These are phyloP conservation scores for Emydocephalus ijimae DNA, from an alignment of 2,113 vertebrate genomes.

Conservation along the genomic window DNA sequence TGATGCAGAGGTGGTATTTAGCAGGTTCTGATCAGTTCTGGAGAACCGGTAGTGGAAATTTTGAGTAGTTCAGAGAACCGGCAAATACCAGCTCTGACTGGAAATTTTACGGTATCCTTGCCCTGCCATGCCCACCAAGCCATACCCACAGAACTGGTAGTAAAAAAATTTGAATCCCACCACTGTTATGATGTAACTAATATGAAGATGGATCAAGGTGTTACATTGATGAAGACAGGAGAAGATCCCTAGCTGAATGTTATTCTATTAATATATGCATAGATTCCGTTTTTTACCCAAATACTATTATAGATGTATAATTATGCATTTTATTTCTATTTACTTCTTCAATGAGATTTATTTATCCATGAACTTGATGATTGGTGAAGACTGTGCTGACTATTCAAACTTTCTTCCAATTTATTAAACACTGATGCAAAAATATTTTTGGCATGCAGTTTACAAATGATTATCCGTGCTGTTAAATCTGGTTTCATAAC, in stretches of 20 bases:
- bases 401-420: not conserved
- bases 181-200: not conserved
- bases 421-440: not conserved
- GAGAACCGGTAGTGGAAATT: no score
- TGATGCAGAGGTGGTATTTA: not conserved
- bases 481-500: not conserved
- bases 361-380: not conserved
- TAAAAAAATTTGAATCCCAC: no score
- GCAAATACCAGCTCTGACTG: no score
- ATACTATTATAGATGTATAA: not conserved
- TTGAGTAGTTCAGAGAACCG: no score
- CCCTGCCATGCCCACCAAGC: no score
- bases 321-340: not conserved
- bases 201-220: not conserved
- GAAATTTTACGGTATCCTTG: no score
- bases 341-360: not conserved
- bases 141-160: no score
- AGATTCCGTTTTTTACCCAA: not conserved
- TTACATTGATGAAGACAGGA: not conserved
- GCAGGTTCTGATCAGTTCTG: no score
- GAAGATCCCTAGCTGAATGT: not conserved
- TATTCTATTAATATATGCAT: not conserved
- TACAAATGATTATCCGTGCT: not conserved
- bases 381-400: not conserved
- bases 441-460: not conserved